A percentile compares a stretch with the other conserved stretches of the same genome.
phyloP scores from a whole-genome alignment of 2,888 invertebrate species.

The Vanessa cardui region DNA sequence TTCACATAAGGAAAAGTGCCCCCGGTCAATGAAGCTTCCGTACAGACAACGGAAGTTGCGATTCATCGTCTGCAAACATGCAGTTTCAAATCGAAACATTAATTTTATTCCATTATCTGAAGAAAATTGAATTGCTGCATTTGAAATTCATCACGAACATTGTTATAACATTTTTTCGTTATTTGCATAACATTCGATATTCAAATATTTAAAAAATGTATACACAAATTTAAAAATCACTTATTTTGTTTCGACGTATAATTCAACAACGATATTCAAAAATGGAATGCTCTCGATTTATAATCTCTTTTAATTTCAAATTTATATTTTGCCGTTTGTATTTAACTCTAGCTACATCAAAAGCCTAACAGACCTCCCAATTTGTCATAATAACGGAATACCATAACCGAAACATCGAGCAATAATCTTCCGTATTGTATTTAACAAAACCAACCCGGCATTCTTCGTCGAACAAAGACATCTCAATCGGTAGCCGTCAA shows the following conservation, averaged over 20 bases:
- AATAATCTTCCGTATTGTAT: conserved; percentile 66
- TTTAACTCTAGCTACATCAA: background rate
- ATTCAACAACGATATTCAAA: too few species aligned
- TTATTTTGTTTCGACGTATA: too few species aligned
- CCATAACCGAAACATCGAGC: conserved; percentile 75
- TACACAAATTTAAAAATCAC: too few species aligned
- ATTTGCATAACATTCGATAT: too few species aligned
- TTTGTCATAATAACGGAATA: conserved; percentile 78
- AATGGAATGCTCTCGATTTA: too few species aligned
- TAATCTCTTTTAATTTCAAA: too few species aligned
- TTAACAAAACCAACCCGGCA: conserved; percentile 70
- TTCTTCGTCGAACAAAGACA: conserved; percentile 71
- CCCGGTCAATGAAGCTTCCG: conserved; percentile 68
- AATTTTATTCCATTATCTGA: conserved; percentile 24
- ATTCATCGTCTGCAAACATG: conserved; percentile 46
- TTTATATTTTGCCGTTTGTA: background rate
- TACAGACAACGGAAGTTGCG: conserved; percentile 54
- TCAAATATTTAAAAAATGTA: too few species aligned
- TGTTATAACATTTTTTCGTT: too few species aligned
- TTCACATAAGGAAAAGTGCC: conserved; percentile 49
- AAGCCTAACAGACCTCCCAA: conserved; percentile 64
- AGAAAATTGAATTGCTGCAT: background rate
- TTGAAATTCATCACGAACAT: too few species aligned
- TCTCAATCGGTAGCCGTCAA: conserved; percentile 75
- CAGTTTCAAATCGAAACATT: conserved; percentile 30